A percentile compares a stretch with the other conserved stretches of the same genome.
Conservation (phyloP, 2,797 vertebrate genomes). For the Lophotriccus pileatus region DNA sequence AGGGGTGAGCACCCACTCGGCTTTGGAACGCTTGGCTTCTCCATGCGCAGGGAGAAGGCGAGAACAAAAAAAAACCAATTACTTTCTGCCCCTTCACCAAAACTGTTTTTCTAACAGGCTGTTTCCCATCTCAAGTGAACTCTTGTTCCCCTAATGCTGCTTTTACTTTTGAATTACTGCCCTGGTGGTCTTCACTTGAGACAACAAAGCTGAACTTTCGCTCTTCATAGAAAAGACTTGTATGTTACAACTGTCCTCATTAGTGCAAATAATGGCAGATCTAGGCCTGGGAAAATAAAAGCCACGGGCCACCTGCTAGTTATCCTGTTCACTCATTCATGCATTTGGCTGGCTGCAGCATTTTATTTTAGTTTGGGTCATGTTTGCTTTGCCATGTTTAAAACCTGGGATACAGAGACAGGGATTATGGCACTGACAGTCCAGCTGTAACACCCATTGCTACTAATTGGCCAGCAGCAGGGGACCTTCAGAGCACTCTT, state of each 20-base stretch:
- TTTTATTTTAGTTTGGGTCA: constrained; percentile 48
- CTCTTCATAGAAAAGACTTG: constrained; percentile 29
- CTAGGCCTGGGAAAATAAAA: constrained; percentile 47
- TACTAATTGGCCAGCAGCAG: constrained; percentile 47
- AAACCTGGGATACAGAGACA: constrained; percentile 14
- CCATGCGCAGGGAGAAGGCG: not conserved
- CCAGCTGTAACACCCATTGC: not conserved
- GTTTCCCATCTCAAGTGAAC: not conserved
- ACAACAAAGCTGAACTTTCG: constrained; percentile 24
- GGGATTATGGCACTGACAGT: constrained; percentile 26
- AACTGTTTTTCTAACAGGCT: not conserved
- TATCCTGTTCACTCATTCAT: constrained; percentile 56
- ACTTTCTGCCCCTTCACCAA: not conserved
- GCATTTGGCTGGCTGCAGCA: constrained; percentile 29
- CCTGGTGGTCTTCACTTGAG: constrained; percentile 43
- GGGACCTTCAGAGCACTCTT: not conserved
- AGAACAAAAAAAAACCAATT: not conserved
- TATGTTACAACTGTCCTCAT: constrained; percentile 47
- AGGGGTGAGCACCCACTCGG: not conserved
- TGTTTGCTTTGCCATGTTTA: constrained; percentile 45
- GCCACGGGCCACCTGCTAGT: constrained; percentile 60
- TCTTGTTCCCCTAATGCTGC: constrained; percentile 30
- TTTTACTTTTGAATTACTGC: constrained; percentile 43
- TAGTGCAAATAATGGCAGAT: constrained; percentile 57
- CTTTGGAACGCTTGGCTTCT: constrained; percentile 12